Base-by-base conservation (phyloP, 1,140 invertebrate genomes). In the Melanaphis sacchari region DNA sequence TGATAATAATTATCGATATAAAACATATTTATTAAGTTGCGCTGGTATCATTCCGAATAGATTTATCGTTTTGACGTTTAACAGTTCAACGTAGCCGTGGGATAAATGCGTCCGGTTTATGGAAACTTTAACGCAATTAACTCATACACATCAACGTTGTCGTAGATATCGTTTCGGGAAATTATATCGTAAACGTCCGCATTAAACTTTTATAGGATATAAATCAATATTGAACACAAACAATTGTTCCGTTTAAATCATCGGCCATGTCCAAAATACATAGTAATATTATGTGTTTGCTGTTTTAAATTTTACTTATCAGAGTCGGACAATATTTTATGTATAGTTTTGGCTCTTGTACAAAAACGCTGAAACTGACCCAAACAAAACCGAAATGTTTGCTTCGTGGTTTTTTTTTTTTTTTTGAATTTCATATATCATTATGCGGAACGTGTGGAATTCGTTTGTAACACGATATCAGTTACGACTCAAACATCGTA, bases 331-430 rank as follows among this genome's bases (percentile, higher is more conserved):
- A 46, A 87, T 87, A 87, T 87, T 87, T 87, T 46, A 87, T 41
- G 18, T 4, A 84, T 46, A 21, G 84, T 87, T 46, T 87, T 87
- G 41, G 84, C 41, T 46, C 11, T 87, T 85, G 41, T 46, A 87
- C 84, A 87, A 87, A 87, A 87, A n/a, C 24, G 26, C 4, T 87
- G 46, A 87, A 87, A 87, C 84, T 87, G 43, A 87, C 84, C 11
- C 31, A 46, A 87, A 87, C 41, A 87, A 46, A 87, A 43, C 31
- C 4, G 31, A 31, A 87, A 87, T 46, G 40, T 84, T 84, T 26
- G 82, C 41, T 26, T 11, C 84, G 26, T 1, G 31, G 84, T 87
- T 46, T 46, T n/a, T 26, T 87, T 41, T 46, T 87, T 46, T 46
- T n/a, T 26, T 87, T 41, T 46, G 41, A 38, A 40, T 38, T 18